Evolutionary conservation across 2,888 invertebrate species (phyloP).

Genomic region (Ichneumoninae sp.): DNA sequence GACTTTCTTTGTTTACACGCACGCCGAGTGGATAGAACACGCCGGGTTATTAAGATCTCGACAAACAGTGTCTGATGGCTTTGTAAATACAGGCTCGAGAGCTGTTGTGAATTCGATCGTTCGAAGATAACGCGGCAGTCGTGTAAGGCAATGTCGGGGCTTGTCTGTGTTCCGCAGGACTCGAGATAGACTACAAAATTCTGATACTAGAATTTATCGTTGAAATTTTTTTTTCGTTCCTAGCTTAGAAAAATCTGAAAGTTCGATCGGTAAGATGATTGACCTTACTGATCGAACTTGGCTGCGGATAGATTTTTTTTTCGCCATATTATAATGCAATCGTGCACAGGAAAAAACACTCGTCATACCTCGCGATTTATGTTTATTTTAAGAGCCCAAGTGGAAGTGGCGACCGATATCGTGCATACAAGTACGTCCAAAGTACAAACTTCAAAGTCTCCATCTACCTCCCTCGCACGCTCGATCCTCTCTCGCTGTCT

Average conservation of each 20-base stretch:
- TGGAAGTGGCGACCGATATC: background rate
- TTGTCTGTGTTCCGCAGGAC: background rate
- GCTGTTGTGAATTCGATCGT: background rate
- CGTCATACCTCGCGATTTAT: background rate
- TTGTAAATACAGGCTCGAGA: constrained; percentile 2
- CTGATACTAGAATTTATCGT: background rate
- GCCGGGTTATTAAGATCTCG: background rate
- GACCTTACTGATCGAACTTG: too few relatives aligned
- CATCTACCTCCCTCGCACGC: constrained; percentile 38
- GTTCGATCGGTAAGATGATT: background rate
- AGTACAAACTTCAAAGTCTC: constrained; percentile 48
- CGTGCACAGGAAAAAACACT: background rate
- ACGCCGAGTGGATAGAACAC: background rate
- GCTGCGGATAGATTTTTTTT: background rate
- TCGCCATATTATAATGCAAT: background rate
- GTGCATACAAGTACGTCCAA: constrained; percentile 34
- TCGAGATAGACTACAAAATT: background rate
- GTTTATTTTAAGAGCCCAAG: background rate
- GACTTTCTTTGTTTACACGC: background rate
- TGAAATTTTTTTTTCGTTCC: background rate
- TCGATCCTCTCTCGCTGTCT: constrained; percentile 18
- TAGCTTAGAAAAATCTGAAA: background rate
- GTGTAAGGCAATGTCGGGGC: background rate
- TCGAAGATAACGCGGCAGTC: background rate
- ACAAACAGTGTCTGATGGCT: background rate